Evolutionary conservation across 2,113 vertebrate genomes (phyloP).

Genomic region (Candoia aspera): DNA sequence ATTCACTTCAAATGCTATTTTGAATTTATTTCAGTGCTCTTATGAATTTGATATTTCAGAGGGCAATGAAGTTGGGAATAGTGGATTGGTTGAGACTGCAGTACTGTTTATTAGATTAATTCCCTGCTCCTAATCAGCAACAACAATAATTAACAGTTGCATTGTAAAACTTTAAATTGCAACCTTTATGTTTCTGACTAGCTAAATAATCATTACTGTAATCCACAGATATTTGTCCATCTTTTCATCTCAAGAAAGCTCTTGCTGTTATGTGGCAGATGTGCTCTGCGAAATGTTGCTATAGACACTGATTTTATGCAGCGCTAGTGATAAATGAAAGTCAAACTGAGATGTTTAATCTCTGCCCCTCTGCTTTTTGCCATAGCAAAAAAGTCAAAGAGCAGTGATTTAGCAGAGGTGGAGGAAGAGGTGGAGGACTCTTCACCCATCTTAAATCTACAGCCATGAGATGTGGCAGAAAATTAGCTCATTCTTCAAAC

Average conservation of each 20-base stretch:
- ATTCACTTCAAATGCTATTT: background rate
- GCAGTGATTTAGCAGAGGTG: background rate
- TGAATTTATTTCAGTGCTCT: background rate
- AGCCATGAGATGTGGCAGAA: conserved; percentile 27
- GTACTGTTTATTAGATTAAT: background rate
- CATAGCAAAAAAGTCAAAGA: conserved; percentile 7
- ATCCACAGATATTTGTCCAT: background rate
- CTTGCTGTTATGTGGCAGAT: background rate
- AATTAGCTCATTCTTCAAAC: conserved; percentile 49
- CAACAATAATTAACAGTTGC: background rate
- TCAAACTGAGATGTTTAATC: background rate
- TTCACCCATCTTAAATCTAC: conserved; percentile 46
- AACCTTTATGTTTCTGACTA: background rate
- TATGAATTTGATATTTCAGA: background rate
- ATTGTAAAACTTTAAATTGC: background rate
- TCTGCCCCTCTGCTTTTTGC: background rate
- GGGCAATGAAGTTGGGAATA: background rate
- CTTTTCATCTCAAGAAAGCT: background rate
- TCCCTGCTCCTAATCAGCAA: background rate
- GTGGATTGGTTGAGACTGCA: background rate
- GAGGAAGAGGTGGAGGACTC: conserved; percentile 15
- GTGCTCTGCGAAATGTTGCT: background rate
- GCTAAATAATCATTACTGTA: background rate
- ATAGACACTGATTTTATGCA: background rate
- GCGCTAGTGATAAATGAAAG: background rate